Conservation (phyloP, 2,113 vertebrate species). For the Vulpes ferrilata region DNA sequence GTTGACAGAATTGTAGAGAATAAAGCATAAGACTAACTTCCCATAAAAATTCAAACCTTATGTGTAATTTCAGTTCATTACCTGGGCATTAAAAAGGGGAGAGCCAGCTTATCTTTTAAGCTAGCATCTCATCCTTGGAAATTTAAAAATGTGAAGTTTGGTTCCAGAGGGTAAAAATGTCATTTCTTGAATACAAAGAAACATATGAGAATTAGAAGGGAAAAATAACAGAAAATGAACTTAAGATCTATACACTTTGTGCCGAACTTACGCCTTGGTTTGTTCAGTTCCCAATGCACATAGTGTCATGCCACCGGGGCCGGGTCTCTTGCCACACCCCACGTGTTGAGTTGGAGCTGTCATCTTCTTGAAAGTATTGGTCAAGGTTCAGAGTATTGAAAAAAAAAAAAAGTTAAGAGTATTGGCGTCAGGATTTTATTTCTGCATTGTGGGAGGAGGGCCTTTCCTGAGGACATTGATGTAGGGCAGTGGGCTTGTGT, state of each 20-base stretch:
- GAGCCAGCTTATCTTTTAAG: slow-evolving; percentile 69
- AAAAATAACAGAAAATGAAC: slow-evolving; percentile 68
- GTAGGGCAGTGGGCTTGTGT: not conserved
- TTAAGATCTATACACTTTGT: not conserved
- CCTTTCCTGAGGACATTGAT: not conserved
- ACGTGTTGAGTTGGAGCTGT: not conserved
- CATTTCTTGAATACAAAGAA: slow-evolving; percentile 62
- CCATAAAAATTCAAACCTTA: slow-evolving; percentile 56
- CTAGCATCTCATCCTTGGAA: slow-evolving; percentile 74
- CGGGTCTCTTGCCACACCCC: not conserved
- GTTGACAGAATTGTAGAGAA: slow-evolving; percentile 35
- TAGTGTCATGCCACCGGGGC: not conserved
- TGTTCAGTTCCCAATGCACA: not conserved
- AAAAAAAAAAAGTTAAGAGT: not conserved
- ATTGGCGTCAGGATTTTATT: not conserved
- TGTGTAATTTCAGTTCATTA: slow-evolving; percentile 74
- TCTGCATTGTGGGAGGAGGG: not conserved
- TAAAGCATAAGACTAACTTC: slow-evolving; percentile 40
- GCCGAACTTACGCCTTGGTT: not conserved
- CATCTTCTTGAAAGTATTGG: not conserved
- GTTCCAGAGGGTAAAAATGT: slow-evolving; percentile 59
- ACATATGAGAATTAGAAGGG: slow-evolving; percentile 49
- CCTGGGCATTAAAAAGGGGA: slow-evolving; percentile 71
- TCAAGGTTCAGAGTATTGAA: not conserved
- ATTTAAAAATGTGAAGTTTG: slow-evolving; percentile 76